Percentiles rank a stretch among this genome's conserved stretches.
Evolutionary conservation across 2,113 vertebrate species (phyloP).

Genomic region (Vanacampus margaritifer): DNA sequence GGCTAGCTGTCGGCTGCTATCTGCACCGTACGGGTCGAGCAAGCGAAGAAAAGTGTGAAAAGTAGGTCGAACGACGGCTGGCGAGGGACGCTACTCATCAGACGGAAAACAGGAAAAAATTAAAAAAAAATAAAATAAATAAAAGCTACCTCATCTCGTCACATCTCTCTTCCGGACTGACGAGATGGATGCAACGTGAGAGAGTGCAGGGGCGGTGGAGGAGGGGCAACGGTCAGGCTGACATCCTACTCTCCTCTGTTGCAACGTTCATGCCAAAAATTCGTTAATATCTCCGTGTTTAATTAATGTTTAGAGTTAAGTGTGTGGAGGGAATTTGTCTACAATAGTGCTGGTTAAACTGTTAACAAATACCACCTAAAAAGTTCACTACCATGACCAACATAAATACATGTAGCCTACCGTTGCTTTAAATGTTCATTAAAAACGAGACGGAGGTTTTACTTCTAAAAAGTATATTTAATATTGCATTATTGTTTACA

Average conservation of each 20-base stretch:
- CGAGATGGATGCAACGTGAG: neutral
- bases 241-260: neutral
- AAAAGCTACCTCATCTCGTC: neutral
- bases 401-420: too few relatives aligned
- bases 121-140: neutral
- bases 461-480: too few relatives aligned
- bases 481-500: too few relatives aligned
- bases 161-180: neutral
- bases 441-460: too few relatives aligned
- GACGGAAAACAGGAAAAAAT: neutral
- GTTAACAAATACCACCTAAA: too few relatives aligned
- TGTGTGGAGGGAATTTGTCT: too few relatives aligned
- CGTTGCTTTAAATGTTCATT: too few relatives aligned
- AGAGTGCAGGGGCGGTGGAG: neutral
- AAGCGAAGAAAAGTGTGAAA: neutral
- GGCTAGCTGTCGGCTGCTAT: neutral
- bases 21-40: neutral
- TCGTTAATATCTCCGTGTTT: too few relatives aligned
- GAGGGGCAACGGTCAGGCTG: neutral
- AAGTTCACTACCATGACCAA: too few relatives aligned
- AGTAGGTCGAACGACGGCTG: neutral
- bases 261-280: too few relatives aligned
- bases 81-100: neutral
- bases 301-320: too few relatives aligned
- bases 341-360: too few relatives aligned